Evolutionary conservation across 1,140 invertebrate species (phyloP), one percentile per base, ranked within the genome.

Genomic region (Procambarus clarkii): DNA sequence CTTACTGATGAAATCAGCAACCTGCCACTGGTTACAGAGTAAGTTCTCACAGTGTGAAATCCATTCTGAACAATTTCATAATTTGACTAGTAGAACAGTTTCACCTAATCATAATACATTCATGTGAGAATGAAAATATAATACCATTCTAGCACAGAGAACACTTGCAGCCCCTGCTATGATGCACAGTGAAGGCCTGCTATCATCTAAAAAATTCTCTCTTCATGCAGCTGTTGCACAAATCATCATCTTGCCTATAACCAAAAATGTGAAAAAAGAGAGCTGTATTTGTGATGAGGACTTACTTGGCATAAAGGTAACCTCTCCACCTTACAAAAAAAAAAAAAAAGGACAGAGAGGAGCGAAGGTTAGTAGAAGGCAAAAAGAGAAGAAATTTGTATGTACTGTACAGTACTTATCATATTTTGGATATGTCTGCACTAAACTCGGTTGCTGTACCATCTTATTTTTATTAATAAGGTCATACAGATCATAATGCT

Each of bases 291-390:
- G 84, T 45, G 58, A 77, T 83, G 50, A 44, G 86, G 78, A 91
- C 90, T 91, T 91, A 91, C 90, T 91, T 91, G 90, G 90, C 82
- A 91, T 82, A 86, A 81, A 91, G 78, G 90, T 91, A 80, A 91
- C 90, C 60, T 91, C 90, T 91, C 84, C 90, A 91, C 90, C 90
- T 91, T 85, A 91, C 58, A 34, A 77, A 44, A 87, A n/a, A 54
- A 3, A 86, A 54, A 54, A 93, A 80, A 86, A 81, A 50, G 83
- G 50, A 86, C 87, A 85, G 78, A 58, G 44, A 86, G 34, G 74
- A 79, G 54, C n/a, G 50, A 87, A 87, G 71, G 60, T 87, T 87
- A 77, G 74, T 77, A 79, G 74, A 58, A 87, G 71, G 74, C 21
- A 60, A 77, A 34, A n/a, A 87, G 50, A 54, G 11, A 77, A 34